phyloP scores from a whole-genome alignment of 2,888 invertebrate genomes.

The Torymus aiolomorphi region DNA sequence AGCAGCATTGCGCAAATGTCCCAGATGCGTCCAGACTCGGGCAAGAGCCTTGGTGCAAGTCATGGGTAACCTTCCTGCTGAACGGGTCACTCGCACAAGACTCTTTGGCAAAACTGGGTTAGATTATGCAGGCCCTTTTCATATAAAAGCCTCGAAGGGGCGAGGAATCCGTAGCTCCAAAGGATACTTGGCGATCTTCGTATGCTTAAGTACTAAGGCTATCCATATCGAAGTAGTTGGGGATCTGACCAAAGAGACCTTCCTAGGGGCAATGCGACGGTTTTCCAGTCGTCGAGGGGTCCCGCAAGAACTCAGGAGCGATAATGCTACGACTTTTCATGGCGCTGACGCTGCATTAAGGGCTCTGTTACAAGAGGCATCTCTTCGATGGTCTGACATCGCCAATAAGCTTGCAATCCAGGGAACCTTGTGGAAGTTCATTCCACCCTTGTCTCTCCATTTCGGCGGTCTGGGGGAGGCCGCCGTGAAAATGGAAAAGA shows the following conservation, averaged over 20 bases:
- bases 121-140: neutral
- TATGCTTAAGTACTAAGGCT: neutral
- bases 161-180: neutral
- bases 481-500: neutral
- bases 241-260: neutral
- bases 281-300: no score
- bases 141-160: neutral
- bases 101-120: neutral
- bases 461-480: no score
- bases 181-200: neutral
- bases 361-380: neutral
- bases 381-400: neutral
- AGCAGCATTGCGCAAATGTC: no score
- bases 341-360: neutral
- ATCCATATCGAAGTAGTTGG: neutral
- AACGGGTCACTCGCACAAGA: neutral
- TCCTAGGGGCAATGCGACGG: neutral
- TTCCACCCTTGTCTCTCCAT: neutral
- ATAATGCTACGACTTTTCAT: neutral
- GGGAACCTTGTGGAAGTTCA: neutral
- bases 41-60: neutral
- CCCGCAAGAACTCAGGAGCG: no score
- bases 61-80: neutral
- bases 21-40: no score
- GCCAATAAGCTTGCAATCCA: neutral